These are phyloP conservation scores for Pyrocoelia pectoralis DNA, from an alignment of 2,888 invertebrate species.

Conservation along the genomic window DNA sequence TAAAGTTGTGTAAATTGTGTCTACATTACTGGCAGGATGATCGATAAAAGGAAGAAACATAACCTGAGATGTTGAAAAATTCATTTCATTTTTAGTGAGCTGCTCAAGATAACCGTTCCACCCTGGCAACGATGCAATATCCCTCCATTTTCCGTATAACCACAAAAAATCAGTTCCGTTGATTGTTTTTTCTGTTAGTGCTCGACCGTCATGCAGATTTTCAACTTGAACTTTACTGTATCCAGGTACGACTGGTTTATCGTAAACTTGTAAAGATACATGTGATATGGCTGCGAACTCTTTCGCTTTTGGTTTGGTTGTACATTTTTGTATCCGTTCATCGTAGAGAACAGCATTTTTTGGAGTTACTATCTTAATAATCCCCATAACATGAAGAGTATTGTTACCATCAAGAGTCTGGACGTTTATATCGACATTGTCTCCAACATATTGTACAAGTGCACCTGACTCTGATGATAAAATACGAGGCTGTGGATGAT, in stretches of 20 bases:
- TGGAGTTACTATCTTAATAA: slow-evolving; percentile 45
- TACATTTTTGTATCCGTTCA: slow-evolving; percentile 16
- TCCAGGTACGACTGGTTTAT: slow-evolving; percentile 4
- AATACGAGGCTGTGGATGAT: slow-evolving; percentile 49
- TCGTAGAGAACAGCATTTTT: slow-evolving; percentile 41
- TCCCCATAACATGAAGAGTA: slow-evolving; percentile 48
- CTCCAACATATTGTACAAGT: slow-evolving; percentile 44
- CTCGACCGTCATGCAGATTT: slow-evolving; percentile 3
- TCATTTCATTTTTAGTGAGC: slow-evolving; percentile 42
- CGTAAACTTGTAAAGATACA: slow-evolving; percentile 8
- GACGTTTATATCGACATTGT: slow-evolving; percentile 36
- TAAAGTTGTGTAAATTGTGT: slow-evolving; percentile 43
- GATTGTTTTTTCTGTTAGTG: slow-evolving; percentile 29
- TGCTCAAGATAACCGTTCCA: slow-evolving; percentile 52
- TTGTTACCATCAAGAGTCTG: slow-evolving; percentile 39
- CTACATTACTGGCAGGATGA: slow-evolving; percentile 28
- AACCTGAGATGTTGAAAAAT: slow-evolving; percentile 39
- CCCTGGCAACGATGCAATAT: slow-evolving; percentile 39
- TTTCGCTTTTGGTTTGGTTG: slow-evolving; percentile 5
- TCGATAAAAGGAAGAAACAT: slow-evolving; percentile 29
- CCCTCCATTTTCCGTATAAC: slow-evolving; percentile 46
- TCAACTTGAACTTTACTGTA: slow-evolving; percentile 9
- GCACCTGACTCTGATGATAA: slow-evolving; percentile 48
- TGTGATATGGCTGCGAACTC: slow-evolving; percentile 9
- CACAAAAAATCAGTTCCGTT: slow-evolving; percentile 31